Base-by-base conservation (phyloP, 2,113 vertebrate genomes). In the Isurus oxyrinchus region DNA sequence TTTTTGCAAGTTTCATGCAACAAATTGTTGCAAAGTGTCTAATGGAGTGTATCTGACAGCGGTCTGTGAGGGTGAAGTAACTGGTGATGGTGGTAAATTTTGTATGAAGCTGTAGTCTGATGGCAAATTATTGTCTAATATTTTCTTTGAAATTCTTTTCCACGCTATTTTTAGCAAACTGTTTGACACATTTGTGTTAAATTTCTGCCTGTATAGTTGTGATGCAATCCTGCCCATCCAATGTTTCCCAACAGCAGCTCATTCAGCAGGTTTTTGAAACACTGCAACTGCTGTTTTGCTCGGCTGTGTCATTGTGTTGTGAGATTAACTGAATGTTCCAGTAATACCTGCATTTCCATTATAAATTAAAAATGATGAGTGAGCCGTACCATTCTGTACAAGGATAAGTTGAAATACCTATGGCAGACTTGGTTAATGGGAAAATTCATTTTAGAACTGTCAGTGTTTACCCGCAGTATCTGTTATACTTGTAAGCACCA, bases 81-180 rank as follows among this genome's bases (percentile, higher is more conserved):
- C 27, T 95, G 94, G 21, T 44, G n/a, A 49, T 95, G 66, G 40
- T 67, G 40, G 94, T 49, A 95, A 95, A 49, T 95, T 95, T 95
- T 95, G 16, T 69, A 49, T 69, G 19, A 95, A 95, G 21, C n/a
- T 49, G 21, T 19, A 49, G 40, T 69, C 66, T 44, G 44, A 69
- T 35, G 57, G 10, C 40, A 11, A 49, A 67, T 94, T 90, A 90
- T 90, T 90, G 27, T 31, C 49, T 55, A 91, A 6, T 53, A 1
- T 88, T 55, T 53, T 21, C 19, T 87, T 61, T 93, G 59, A 27
- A 93, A 93, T 35, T 93, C 14, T 86, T 53, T 53, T 23, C 49
- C 69, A 31, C 69, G 27, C 7, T 72, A 72, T 72, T 72, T 72
- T 72, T 72, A 10, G 7, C 49, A 25, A 49, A 55, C 14, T 84